A percentile compares a stretch with the other conserved stretches of the same genome.
These are phyloP conservation scores for Synergus itoensis DNA, from an alignment of 2,888 invertebrate genomes.

Conservation along the genomic window DNA sequence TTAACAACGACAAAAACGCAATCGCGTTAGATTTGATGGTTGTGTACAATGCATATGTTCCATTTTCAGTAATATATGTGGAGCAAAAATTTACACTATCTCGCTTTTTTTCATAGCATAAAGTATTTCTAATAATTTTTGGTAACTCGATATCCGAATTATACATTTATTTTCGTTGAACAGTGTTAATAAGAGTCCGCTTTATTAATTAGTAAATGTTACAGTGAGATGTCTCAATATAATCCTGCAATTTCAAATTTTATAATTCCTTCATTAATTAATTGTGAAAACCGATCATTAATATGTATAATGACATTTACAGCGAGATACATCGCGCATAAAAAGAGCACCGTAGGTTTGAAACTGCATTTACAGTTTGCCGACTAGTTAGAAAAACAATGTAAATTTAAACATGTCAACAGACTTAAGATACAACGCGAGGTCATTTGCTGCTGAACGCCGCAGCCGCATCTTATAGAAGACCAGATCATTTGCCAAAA, in stretches of 20 bases:
- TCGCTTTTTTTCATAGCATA: constrained; percentile 15
- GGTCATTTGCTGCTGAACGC: constrained; percentile 28
- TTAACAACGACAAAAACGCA: constrained; percentile 16
- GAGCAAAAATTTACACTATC: constrained; percentile 10
- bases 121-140: constrained; percentile 1
- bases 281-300: constrained; percentile 35
- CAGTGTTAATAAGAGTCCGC: constrained; percentile 38
- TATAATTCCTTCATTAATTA: not conserved
- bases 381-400: constrained; percentile 40
- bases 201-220: constrained; percentile 5
- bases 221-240: not conserved
- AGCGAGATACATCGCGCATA: constrained; percentile 40
- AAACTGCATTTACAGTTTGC: constrained; percentile 39
- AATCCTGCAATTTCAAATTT: constrained; percentile 24
- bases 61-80: constrained; percentile 7
- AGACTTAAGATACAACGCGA: constrained; percentile 14
- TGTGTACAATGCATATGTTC: constrained; percentile 4
- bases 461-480: constrained; percentile 5
- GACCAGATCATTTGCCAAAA: not conserved
- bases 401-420: constrained; percentile 39
- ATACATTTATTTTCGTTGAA: constrained; percentile 29
- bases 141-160: not conserved
- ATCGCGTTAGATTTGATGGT: not conserved
- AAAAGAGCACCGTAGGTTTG: constrained; percentile 39
- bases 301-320: constrained; percentile 31